Percentiles rank a stretch among this genome's conserved stretches.
These are phyloP conservation scores for Catharus ustulatus DNA, from an alignment of 2,797 vertebrate species.

Conservation along the genomic window DNA sequence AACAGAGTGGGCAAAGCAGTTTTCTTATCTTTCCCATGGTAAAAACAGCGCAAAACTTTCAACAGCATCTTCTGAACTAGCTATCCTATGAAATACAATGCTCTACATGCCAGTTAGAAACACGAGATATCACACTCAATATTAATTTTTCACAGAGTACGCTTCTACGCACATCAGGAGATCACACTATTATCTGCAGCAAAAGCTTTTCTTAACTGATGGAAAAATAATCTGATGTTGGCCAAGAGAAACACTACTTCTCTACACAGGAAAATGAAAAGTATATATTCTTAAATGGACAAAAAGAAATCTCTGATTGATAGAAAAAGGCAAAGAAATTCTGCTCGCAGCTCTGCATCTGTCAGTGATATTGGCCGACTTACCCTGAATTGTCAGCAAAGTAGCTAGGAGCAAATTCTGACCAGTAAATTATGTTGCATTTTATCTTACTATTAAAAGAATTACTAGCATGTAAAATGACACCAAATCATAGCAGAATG, in stretches of 20 bases:
- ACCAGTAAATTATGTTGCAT: not conserved
- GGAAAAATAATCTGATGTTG: not conserved
- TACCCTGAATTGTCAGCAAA: not conserved
- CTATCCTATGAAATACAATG: not conserved
- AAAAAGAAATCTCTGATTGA: not conserved
- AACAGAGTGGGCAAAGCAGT: not conserved
- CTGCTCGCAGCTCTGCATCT: not conserved
- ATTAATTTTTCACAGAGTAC: not conserved
- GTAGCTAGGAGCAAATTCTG: not conserved
- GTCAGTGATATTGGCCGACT: not conserved
- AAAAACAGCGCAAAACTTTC: not conserved
- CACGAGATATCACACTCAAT: not conserved
- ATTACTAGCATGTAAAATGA: not conserved
- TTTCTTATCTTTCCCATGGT: not conserved
- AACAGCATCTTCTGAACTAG: not conserved
- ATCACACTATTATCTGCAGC: not conserved
- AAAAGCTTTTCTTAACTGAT: not conserved
- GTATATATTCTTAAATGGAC: not conserved
- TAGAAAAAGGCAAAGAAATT: not conserved
- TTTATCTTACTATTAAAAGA: not conserved
- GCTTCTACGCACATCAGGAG: not conserved
- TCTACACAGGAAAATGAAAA: not conserved
- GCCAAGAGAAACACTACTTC: not conserved
- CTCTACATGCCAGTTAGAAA: not conserved
- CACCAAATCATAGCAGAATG: not conserved